A percentile compares a stretch with the other conserved stretches of the same genome.
Evolutionary conservation across 2,113 vertebrate species (phyloP).

Genomic region (Hipposideros armiger): DNA sequence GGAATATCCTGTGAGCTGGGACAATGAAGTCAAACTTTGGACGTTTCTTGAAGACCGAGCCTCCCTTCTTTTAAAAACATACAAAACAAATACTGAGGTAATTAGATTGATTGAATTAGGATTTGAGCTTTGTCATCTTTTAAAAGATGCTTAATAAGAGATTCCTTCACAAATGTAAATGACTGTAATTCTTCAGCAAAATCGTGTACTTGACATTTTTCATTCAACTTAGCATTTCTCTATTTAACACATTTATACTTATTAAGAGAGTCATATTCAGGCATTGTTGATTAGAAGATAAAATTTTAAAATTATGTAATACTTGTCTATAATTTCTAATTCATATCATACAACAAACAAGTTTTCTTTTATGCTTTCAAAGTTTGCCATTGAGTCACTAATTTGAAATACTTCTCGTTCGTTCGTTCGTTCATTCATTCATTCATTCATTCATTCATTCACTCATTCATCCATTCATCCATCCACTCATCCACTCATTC

Average conservation of each 20-base stretch:
- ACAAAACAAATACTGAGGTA: conserved; percentile 95
- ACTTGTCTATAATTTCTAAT: background rate
- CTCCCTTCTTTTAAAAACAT: conserved; percentile 96
- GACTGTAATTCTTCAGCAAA: background rate
- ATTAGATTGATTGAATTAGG: background rate
- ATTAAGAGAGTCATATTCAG: background rate
- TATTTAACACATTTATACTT: background rate
- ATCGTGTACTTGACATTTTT: background rate
- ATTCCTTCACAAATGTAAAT: background rate
- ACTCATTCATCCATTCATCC: background rate
- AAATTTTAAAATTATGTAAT: background rate
- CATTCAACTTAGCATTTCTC: background rate
- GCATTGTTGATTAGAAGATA: background rate
- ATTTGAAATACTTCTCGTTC: background rate
- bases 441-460: background rate
- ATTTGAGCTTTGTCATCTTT: background rate
- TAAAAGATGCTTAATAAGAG: background rate
- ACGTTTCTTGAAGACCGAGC: conserved; percentile 97
- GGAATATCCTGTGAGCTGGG: conserved; percentile 98
- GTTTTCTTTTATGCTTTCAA: background rate
- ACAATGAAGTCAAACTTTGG: conserved; percentile 98
- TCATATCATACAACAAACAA: background rate
- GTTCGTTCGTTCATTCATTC: too few relatives aligned
- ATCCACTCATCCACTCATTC: too few relatives aligned
- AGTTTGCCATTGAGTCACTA: background rate